These are phyloP conservation scores for Plagiodera versicolora DNA, from an alignment of 2,888 invertebrate species.

Conservation along the genomic window DNA sequence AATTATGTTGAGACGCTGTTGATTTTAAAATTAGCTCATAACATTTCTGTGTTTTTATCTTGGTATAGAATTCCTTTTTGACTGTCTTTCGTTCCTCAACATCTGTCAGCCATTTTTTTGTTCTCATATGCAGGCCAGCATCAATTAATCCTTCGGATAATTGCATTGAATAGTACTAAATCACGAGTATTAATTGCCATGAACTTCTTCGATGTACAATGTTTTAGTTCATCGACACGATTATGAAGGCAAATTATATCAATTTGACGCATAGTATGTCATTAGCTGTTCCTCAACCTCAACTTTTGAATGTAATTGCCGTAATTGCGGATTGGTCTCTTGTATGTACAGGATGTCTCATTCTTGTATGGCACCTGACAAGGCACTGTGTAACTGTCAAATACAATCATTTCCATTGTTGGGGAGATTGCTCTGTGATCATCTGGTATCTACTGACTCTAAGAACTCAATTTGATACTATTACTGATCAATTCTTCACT, in stretches of 20 bases:
- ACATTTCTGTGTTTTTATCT: conserved; percentile 20
- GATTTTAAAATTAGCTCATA: too few species aligned
- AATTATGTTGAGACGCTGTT: too few species aligned
- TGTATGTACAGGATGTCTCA: neutral
- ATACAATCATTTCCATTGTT: too few species aligned
- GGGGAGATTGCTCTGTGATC: too few species aligned
- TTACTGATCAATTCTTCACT: too few species aligned
- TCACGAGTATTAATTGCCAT: conserved; percentile 33
- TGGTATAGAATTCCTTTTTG: neutral
- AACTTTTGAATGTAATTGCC: neutral
- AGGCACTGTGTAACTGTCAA: too few species aligned
- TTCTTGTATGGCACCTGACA: too few species aligned
- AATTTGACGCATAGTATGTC: conserved; percentile 26
- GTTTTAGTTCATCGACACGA: conserved; percentile 32
- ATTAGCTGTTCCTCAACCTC: conserved; percentile 6
- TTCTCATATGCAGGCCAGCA: neutral
- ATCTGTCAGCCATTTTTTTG: neutral
- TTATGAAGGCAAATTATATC: conserved; percentile 26
- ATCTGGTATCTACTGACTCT: too few species aligned
- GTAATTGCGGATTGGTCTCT: neutral
- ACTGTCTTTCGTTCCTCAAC: neutral
- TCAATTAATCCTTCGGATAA: conserved; percentile 16
- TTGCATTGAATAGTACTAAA: conserved; percentile 30
- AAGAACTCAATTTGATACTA: too few species aligned
- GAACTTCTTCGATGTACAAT: conserved; percentile 28